Evolutionary conservation across 2,113 vertebrate genomes (phyloP).

Genomic region (Anolis carolinensis): DNA sequence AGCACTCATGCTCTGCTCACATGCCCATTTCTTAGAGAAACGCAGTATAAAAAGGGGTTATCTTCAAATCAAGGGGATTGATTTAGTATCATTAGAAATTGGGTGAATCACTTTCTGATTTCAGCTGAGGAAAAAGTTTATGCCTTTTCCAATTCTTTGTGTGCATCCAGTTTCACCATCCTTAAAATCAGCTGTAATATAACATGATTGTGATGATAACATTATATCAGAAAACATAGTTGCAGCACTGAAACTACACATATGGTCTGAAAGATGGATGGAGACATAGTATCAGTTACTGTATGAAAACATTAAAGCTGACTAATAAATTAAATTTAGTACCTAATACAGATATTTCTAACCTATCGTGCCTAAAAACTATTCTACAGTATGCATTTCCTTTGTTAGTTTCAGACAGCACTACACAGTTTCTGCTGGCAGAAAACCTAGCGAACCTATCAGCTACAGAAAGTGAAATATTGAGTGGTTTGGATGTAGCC

Average conservation of each 20-base stretch:
- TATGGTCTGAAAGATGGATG: not conserved
- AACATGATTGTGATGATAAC: not conserved
- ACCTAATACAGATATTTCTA: not conserved
- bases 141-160: not conserved
- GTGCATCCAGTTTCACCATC: not conserved
- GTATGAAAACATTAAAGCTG: not conserved
- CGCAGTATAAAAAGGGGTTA: not conserved
- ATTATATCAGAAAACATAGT: not conserved
- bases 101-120: not conserved
- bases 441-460: slow-evolving; percentile 68
- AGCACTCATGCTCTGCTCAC: too few species aligned
- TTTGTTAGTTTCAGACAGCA: slow-evolving; percentile 78
- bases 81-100: not conserved
- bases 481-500: slow-evolving; percentile 68
- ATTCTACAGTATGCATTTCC: slow-evolving; percentile 22
- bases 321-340: not conserved
- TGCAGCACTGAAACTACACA: not conserved
- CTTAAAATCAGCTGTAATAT: not conserved
- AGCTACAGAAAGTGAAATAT: slow-evolving; percentile 67
- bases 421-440: slow-evolving; percentile 73
- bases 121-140: not conserved
- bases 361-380: slow-evolving; percentile 11
- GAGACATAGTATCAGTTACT: not conserved
- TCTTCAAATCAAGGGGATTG: not conserved
- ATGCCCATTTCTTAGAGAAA: not conserved